Evolutionary conservation across 1,140 invertebrate species (phyloP).

Genomic region (Cecropterus lyciades): DNA sequence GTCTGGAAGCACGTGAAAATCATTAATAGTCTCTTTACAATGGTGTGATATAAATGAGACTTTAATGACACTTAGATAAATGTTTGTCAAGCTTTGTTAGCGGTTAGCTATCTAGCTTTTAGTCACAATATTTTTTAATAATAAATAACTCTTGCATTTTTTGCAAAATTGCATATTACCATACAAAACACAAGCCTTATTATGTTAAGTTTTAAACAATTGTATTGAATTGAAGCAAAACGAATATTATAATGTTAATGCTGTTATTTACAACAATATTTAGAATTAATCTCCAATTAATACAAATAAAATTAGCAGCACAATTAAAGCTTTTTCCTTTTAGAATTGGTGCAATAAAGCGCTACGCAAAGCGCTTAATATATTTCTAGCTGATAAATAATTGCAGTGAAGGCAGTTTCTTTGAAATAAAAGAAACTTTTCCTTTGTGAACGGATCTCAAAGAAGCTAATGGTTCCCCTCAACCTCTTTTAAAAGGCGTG

Average conservation of each 20-base stretch:
- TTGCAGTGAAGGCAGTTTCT: constrained; percentile 9
- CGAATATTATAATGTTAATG: not conserved
- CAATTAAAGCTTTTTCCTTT: no score
- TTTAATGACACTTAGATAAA: constrained; percentile 35
- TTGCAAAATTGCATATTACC: not conserved
- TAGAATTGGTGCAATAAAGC: not conserved
- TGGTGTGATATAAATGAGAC: not conserved
- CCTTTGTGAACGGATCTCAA: not conserved
- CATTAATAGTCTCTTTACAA: not conserved
- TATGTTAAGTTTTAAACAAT: not conserved
- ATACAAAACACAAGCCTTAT: constrained; percentile 1
- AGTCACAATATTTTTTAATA: not conserved
- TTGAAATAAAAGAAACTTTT: constrained; percentile 11
- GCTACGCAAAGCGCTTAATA: not conserved
- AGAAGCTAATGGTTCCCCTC: constrained; percentile 2
- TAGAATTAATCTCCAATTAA: not conserved
- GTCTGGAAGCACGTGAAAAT: constrained; percentile 82
- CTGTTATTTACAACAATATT: not conserved
- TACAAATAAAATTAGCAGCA: no score
- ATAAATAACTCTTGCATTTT: not conserved
- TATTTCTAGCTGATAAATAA: constrained; percentile 8
- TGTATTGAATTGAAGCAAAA: not conserved
- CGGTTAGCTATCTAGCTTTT: not conserved
- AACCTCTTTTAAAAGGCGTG: not conserved
- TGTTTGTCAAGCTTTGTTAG: constrained; percentile 20